A percentile compares a stretch with the other conserved stretches of the same genome.
Evolutionary conservation across 2,888 invertebrate genomes (phyloP).

Genomic region (Sinhomidia bicolor): DNA sequence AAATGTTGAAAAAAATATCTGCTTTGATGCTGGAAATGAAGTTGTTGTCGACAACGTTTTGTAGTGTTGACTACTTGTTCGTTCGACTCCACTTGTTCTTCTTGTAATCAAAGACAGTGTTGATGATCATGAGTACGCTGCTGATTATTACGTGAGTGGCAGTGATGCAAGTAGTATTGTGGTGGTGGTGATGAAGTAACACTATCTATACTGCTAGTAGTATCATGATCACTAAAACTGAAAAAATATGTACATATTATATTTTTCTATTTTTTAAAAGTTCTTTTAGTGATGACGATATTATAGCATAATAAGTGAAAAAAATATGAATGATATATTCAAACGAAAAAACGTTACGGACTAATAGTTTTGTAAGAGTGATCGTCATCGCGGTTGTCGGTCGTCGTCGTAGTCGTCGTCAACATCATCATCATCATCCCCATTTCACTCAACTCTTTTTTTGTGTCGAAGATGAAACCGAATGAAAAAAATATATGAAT

Average conservation of each 20-base stretch:
- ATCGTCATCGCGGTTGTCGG: not conserved
- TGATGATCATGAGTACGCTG: constrained; percentile 6
- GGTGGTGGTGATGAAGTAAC: constrained; percentile 42
- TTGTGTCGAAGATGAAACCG: not conserved
- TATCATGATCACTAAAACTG: not conserved
- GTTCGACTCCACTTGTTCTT: constrained; percentile 40
- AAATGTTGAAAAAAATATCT: not conserved
- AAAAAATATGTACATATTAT: no score
- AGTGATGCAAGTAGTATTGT: no score
- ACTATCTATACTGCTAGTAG: not conserved
- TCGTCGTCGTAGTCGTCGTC: not conserved
- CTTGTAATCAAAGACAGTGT: constrained; percentile 56
- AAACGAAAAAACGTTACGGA: constrained; percentile 37
- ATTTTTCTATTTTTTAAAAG: constrained; percentile 4
- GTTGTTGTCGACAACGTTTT: constrained; percentile 55
- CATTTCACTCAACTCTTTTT: constrained; percentile 52
- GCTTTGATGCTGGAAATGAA: constrained; percentile 6
- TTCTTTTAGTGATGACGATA: constrained; percentile 35
- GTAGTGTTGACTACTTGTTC: constrained; percentile 60
- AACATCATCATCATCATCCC: constrained; percentile 17
- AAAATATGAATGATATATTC: constrained; percentile 20
- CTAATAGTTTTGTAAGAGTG: constrained; percentile 59
- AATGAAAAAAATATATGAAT: not conserved
- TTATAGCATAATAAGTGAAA: not conserved
- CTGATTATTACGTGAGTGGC: constrained; percentile 3